Evolutionary conservation across 2,113 vertebrate species (phyloP).

Genomic region (Embiotoca jacksoni): DNA sequence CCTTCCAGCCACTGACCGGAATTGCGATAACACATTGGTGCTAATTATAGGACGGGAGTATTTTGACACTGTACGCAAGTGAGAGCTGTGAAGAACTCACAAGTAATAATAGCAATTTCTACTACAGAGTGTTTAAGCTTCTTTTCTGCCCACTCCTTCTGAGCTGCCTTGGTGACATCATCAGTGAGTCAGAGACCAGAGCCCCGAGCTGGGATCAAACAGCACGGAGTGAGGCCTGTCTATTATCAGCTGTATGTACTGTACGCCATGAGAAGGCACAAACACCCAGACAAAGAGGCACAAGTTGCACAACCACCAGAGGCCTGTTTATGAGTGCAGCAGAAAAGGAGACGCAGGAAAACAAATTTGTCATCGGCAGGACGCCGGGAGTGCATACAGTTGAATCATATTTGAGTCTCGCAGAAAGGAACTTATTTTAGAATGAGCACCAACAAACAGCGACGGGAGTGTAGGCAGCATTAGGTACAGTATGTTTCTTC

Average conservation of each 20-base stretch:
- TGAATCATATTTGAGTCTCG: constrained; percentile 53
- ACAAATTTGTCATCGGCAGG: constrained; percentile 76
- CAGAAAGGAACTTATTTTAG: constrained; percentile 55
- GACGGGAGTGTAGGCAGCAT: constrained; percentile 14
- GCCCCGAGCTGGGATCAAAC: constrained; percentile 67
- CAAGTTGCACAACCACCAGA: constrained; percentile 72
- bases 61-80: constrained; percentile 29
- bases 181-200: constrained; percentile 71
- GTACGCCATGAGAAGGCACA: constrained; percentile 55
- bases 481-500: constrained; percentile 47
- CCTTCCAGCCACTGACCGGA: constrained; percentile 37
- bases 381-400: constrained; percentile 45
- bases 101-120: constrained; percentile 31
- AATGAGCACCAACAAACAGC: constrained; percentile 22
- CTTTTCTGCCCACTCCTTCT: constrained; percentile 9
- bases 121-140: neutral
- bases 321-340: constrained; percentile 66
- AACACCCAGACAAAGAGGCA: constrained; percentile 69
- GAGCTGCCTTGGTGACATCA: constrained; percentile 58
- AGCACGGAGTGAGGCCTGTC: constrained; percentile 68
- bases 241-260: constrained; percentile 76
- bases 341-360: constrained; percentile 55
- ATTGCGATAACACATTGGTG: constrained; percentile 18
- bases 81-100: constrained; percentile 34
- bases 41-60: constrained; percentile 42